These are phyloP conservation scores for Perccottus glenii DNA, from an alignment of 2,113 vertebrate species.

Conservation along the genomic window DNA sequence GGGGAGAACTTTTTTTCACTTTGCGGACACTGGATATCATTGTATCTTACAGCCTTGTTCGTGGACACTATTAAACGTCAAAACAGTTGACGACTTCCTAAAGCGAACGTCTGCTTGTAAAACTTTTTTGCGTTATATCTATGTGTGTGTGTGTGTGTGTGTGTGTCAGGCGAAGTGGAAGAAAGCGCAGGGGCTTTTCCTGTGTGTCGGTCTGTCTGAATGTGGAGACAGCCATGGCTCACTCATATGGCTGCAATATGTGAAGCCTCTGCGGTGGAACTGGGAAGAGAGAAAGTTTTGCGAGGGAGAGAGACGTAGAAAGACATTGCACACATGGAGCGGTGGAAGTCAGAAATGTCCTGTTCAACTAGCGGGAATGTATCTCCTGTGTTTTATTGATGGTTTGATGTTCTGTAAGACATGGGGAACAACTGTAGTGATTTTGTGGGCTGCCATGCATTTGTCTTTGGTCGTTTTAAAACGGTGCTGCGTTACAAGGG, in stretches of 20 bases:
- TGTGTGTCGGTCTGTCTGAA: slow-evolving; percentile 15
- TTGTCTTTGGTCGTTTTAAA: slow-evolving; percentile 61
- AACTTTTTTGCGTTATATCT: slow-evolving; percentile 46
- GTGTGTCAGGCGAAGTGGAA: slow-evolving; percentile 47
- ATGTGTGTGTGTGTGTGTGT: slow-evolving; percentile 33
- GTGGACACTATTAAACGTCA: slow-evolving; percentile 72
- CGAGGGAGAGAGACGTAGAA: slow-evolving; percentile 30
- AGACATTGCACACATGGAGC: slow-evolving; percentile 58
- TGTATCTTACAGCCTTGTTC: slow-evolving; percentile 68
- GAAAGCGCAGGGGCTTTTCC: slow-evolving; percentile 53
- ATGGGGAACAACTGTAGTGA: slow-evolving; percentile 73
- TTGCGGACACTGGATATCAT: slow-evolving; percentile 61
- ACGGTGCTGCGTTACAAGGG: slow-evolving; percentile 26
- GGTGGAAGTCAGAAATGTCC: slow-evolving; percentile 71
- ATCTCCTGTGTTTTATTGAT: slow-evolving; percentile 75
- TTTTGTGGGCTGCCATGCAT: slow-evolving; percentile 70
- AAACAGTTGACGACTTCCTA: slow-evolving; percentile 76
- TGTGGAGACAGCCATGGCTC: slow-evolving; percentile 56
- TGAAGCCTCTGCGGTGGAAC: slow-evolving; percentile 72
- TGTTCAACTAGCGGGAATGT: slow-evolving; percentile 73
- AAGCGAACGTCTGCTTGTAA: slow-evolving; percentile 73
- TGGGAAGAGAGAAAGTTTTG: slow-evolving; percentile 70
- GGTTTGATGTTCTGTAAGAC: slow-evolving; percentile 74
- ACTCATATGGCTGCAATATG: slow-evolving; percentile 79
- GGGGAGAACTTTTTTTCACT: slow-evolving; percentile 6